Conservation (phyloP, 1,140 invertebrate genomes). For the Ectropis grisescens region DNA sequence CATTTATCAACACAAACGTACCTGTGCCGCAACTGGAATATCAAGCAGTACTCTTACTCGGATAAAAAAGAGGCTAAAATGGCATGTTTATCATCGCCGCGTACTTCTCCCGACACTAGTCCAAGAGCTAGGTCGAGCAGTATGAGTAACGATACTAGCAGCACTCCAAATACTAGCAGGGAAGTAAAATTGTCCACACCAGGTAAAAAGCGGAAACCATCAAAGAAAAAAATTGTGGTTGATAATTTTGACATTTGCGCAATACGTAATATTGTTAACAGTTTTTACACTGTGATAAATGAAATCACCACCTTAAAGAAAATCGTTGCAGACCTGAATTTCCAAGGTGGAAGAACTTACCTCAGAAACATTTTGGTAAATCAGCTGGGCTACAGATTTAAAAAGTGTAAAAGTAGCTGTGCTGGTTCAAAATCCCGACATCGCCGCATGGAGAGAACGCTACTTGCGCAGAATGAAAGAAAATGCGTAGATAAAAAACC, state of each 20-base stretch:
- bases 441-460: constrained; percentile 11
- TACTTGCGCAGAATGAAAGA: constrained; percentile 11
- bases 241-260: not conserved
- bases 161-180: not conserved
- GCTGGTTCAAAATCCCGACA: constrained; percentile 9
- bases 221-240: not conserved
- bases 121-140: no score
- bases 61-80: not conserved
- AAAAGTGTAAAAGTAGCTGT: constrained; percentile 12
- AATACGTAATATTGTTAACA: not conserved
- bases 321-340: constrained; percentile 9
- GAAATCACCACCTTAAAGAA: constrained; percentile 8
- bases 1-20: no score
- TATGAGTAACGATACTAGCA: no score
- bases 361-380: constrained; percentile 12
- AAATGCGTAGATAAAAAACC: constrained; percentile 14
- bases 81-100: not conserved
- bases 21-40: not conserved
- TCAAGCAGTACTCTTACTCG: not conserved
- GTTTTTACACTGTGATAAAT: constrained; percentile 2
- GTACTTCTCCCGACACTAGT: not conserved
- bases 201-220: not conserved
- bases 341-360: constrained; percentile 5
- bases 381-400: constrained; percentile 11
- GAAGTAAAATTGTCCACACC: not conserved